Evolutionary conservation across 2,797 vertebrate species (phyloP).

Genomic region (Darevskia nairensis): DNA sequence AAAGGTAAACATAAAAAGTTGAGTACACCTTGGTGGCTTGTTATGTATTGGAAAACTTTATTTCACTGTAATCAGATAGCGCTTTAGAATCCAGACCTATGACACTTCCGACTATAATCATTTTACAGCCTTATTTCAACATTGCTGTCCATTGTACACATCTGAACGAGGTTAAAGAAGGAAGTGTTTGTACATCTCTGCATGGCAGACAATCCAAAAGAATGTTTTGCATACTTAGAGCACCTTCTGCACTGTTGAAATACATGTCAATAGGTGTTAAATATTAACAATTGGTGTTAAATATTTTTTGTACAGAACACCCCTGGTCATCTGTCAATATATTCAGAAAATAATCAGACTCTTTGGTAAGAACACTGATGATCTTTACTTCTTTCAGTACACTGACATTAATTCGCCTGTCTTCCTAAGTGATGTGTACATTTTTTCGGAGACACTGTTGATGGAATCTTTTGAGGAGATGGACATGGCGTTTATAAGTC

Average conservation of each 20-base stretch:
- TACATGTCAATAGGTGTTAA: neutral
- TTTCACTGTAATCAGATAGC: slow-evolving; percentile 4
- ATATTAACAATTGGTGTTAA: neutral
- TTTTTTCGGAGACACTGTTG: too few species aligned
- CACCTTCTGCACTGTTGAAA: neutral
- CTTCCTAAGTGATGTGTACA: too few species aligned
- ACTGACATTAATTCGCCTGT: too few species aligned
- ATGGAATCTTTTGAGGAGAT: too few species aligned
- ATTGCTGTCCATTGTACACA: neutral
- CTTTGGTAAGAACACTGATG: neutral
- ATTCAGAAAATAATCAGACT: neutral
- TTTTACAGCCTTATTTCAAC: neutral
- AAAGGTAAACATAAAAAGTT: slow-evolving; percentile 10
- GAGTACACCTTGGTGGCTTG: slow-evolving; percentile 21
- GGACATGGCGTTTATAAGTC: too few species aligned
- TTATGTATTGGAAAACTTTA: slow-evolving; percentile 15
- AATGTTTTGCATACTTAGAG: neutral
- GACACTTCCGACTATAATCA: neutral
- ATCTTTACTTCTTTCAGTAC: too few species aligned
- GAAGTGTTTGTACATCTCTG: neutral
- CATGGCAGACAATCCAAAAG: neutral
- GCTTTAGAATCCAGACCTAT: neutral
- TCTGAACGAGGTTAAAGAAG: slow-evolving; percentile 23
- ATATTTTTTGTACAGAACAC: neutral
- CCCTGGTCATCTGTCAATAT: neutral